phyloP scores from a whole-genome alignment of 2,113 vertebrate species.

The Solenodon paradoxus region DNA sequence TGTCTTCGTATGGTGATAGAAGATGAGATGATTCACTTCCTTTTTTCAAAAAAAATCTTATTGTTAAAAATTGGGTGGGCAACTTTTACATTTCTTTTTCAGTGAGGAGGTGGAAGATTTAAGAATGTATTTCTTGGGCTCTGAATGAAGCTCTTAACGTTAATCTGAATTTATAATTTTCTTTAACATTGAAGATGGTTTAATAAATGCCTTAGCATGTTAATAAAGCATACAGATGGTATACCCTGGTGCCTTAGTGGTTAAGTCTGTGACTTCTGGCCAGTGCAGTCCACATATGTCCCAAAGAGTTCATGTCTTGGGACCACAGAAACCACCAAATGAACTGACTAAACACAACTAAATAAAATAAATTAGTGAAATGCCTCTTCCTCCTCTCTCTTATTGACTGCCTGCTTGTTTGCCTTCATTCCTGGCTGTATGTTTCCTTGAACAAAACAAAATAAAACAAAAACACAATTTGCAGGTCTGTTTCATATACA shows the following conservation, averaged over 20 bases:
- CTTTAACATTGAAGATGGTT: background rate
- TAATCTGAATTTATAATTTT: background rate
- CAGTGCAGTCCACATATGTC: too few species aligned
- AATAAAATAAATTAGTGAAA: too few species aligned
- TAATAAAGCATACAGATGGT: background rate
- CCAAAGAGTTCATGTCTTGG: too few species aligned
- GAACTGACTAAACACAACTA: too few species aligned
- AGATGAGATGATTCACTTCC: background rate
- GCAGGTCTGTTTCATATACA: background rate
- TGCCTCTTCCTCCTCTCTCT: too few species aligned
- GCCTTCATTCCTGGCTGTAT: too few species aligned
- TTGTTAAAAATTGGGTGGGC: background rate
- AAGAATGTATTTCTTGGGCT: background rate
- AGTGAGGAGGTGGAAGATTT: background rate
- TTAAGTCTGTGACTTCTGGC: too few species aligned
- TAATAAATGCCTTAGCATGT: background rate
- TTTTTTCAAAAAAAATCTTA: background rate
- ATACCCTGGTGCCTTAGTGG: too few species aligned
- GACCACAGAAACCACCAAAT: too few species aligned
- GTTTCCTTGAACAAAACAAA: too few species aligned
- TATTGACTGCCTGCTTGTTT: too few species aligned
- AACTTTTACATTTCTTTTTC: background rate
- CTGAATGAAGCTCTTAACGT: background rate
- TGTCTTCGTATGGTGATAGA: background rate
- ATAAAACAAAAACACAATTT: too few species aligned